Evolutionary conservation across 2,888 invertebrate species (phyloP).

Genomic region (Ichneumoninae sp.): DNA sequence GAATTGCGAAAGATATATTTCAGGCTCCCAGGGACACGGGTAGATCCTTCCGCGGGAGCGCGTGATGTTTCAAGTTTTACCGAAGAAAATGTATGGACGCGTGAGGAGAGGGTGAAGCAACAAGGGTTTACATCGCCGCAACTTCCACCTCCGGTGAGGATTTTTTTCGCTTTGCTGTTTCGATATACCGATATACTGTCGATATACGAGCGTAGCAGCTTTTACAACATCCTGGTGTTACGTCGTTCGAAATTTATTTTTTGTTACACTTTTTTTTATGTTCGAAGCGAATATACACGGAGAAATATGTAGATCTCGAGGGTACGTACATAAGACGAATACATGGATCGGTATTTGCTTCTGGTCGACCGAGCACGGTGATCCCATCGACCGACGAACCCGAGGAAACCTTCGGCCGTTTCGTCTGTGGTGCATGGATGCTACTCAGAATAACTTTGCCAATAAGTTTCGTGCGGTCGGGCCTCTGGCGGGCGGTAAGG

Average conservation of each 20-base stretch:
- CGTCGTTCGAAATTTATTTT: constrained; percentile 21
- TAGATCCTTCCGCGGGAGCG: neutral
- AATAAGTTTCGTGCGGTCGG: constrained; percentile 59
- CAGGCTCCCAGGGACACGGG: neutral
- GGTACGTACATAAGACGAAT: neutral
- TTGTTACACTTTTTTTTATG: constrained; percentile 29
- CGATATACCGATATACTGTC: constrained; percentile 26
- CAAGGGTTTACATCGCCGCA: constrained; percentile 38
- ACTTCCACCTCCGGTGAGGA: constrained; percentile 43
- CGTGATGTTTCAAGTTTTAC: constrained; percentile 15
- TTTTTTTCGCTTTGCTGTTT: constrained; percentile 25
- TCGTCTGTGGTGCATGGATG: neutral
- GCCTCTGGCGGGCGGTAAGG: constrained; percentile 20
- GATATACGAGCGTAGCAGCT: constrained; percentile 23
- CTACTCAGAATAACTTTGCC: constrained; percentile 54
- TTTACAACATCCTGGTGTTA: constrained; percentile 57
- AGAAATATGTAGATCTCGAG: constrained; percentile 2
- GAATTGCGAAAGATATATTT: neutral
- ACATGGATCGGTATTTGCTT: constrained; percentile 16
- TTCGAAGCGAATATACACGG: constrained; percentile 6
- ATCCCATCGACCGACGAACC: constrained; percentile 22
- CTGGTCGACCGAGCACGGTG: neutral
- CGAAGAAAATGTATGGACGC: neutral
- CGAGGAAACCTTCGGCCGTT: constrained; percentile 15
- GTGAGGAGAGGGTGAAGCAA: neutral